Percentiles rank a stretch among this genome's conserved stretches.
Evolutionary conservation across 2,113 vertebrate genomes (phyloP).

Genomic region (Labeo rohita): DNA sequence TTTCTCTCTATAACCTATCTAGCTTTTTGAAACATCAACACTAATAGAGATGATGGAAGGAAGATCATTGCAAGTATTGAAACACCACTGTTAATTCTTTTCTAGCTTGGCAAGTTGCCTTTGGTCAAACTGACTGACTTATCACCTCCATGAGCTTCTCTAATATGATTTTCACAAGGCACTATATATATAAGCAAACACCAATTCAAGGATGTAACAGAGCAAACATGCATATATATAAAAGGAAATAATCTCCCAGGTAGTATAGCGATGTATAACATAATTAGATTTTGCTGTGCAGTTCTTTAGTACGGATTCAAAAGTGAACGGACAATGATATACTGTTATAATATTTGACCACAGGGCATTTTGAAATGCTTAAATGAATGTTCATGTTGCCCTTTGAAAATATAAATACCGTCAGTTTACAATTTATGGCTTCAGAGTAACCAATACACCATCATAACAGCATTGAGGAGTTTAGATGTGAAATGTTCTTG

Average conservation of each 20-base stretch:
- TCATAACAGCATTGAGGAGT: conserved; percentile 3
- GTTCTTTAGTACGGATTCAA: background rate
- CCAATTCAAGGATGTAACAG: background rate
- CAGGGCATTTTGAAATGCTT: conserved; percentile 11
- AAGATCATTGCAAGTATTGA: background rate
- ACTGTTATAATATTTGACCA: background rate
- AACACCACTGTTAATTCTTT: background rate
- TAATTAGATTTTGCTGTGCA: conserved; percentile 3
- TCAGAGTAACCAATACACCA: background rate
- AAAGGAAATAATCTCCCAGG: conserved; percentile 7
- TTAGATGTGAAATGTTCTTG: conserved; percentile 1
- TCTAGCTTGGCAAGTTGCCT: background rate
- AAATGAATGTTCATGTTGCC: conserved; percentile 20
- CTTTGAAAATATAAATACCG: conserved; percentile 2
- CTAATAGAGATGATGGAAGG: background rate
- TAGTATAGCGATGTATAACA: background rate
- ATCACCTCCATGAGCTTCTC: background rate
- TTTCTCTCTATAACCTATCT: background rate
- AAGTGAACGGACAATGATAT: background rate
- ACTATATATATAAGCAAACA: background rate
- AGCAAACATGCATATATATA: conserved; percentile 1
- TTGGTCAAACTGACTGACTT: background rate
- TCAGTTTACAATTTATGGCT: conserved; percentile 16
- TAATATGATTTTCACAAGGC: background rate
- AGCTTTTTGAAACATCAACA: background rate